Conservation (phyloP, 1,140 invertebrate genomes). For the Galleria mellonella region DNA sequence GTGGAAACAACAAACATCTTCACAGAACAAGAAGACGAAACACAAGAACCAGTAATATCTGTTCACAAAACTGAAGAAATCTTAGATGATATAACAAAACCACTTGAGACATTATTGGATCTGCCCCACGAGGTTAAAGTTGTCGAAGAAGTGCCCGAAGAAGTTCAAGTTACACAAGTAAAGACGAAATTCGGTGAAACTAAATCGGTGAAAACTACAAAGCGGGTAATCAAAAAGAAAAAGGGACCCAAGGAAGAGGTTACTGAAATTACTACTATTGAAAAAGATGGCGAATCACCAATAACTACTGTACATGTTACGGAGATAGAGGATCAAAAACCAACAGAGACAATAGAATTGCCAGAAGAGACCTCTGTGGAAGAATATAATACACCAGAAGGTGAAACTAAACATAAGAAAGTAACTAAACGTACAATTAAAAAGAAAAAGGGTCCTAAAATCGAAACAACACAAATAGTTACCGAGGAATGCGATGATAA, state of each 20-base stretch:
- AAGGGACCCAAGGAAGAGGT: constrained; percentile 23
- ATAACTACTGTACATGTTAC: constrained; percentile 4
- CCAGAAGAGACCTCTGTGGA: constrained; percentile 37
- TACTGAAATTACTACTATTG: constrained; percentile 23
- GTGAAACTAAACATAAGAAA: constrained; percentile 35
- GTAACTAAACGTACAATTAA: constrained; percentile 36
- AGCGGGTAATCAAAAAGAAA: constrained; percentile 37
- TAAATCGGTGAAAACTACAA: constrained; percentile 53
- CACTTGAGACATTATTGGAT: constrained; percentile 3
- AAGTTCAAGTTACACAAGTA: constrained; percentile 16
- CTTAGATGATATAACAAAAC: constrained; percentile 4
- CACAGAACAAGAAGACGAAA: constrained; percentile 64
- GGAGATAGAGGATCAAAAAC: constrained; percentile 24
- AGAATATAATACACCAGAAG: constrained; percentile 30
- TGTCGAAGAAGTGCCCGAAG: neutral
- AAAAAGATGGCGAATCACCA: constrained; percentile 19
- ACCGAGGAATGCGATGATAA: constrained; percentile 23
- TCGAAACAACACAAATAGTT: constrained; percentile 7
- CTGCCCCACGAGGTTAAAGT: constrained; percentile 2
- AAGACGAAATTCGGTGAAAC: constrained; percentile 49
- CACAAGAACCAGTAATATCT: constrained; percentile 34
- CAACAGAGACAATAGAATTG: constrained; percentile 18
- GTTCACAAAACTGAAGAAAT: constrained; percentile 8
- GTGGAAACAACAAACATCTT: constrained; percentile 64
- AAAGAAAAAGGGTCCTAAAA: constrained; percentile 10